Percentiles rank a stretch among this genome's conserved stretches.
These are phyloP conservation scores for Sebastes glaucus DNA, from an alignment of 2,797 vertebrate species.

Conservation along the genomic window DNA sequence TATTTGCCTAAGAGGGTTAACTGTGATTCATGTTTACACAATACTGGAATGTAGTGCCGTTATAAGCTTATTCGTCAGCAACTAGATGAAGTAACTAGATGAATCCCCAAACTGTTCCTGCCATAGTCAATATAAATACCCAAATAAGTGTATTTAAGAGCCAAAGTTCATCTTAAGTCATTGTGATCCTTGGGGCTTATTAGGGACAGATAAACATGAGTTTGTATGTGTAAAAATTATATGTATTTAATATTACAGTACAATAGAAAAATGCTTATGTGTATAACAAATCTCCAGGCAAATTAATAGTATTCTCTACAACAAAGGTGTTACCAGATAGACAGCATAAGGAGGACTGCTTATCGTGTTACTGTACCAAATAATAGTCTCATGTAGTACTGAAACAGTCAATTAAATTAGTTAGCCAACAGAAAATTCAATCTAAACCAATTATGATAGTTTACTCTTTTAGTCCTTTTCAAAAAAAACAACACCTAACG, in stretches of 20 bases:
- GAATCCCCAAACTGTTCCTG: neutral
- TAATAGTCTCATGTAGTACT: neutral
- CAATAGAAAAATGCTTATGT: neutral
- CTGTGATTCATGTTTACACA: conserved; percentile 33
- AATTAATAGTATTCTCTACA: neutral
- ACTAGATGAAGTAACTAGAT: neutral
- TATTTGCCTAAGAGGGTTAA: conserved; percentile 26
- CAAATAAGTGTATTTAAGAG: neutral
- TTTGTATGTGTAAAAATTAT: neutral
- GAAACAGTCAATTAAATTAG: neutral
- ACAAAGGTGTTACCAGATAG: neutral
- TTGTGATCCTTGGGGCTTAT: neutral
- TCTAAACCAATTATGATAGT: neutral
- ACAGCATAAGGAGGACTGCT: neutral
- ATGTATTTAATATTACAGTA: neutral
- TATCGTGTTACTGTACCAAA: neutral
- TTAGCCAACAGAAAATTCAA: neutral
- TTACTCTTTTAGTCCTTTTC: neutral
- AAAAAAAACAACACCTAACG: neutral
- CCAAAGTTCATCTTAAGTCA: neutral
- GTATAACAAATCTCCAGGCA: neutral
- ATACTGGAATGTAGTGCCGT: conserved; percentile 6
- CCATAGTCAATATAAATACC: neutral
- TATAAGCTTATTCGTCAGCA: neutral
- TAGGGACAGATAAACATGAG: neutral